A percentile compares a stretch with the other conserved stretches of the same genome.
These are phyloP conservation scores for Minunthozetes semirufus DNA, from an alignment of 2,888 invertebrate genomes.

Conservation along the genomic window DNA sequence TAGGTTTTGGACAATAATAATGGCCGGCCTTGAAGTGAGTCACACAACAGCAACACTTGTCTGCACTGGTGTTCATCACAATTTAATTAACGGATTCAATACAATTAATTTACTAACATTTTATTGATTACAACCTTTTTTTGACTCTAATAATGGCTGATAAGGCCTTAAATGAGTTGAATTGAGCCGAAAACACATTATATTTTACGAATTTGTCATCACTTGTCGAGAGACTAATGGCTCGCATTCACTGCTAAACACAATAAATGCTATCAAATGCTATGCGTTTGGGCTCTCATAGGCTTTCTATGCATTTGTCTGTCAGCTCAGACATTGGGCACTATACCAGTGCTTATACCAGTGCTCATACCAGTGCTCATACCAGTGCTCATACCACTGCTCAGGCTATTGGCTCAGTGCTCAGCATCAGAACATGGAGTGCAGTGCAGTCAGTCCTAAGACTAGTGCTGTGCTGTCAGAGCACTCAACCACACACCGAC, in stretches of 20 bases:
- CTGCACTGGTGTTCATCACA: not conserved
- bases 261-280: too few species aligned
- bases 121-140: constrained; percentile 6
- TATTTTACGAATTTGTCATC: constrained; percentile 3
- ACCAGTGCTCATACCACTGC: not conserved
- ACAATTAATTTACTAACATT: not conserved
- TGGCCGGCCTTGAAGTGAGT: constrained; percentile 27
- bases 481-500: not conserved
- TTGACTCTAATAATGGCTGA: not conserved
- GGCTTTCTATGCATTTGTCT: too few species aligned
- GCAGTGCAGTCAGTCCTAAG: not conserved
- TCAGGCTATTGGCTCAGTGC: not conserved
- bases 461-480: not conserved
- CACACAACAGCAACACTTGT: constrained; percentile 9
- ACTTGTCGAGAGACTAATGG: constrained; percentile 7
- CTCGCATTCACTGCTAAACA: not conserved
- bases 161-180: not conserved
- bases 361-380: too few species aligned
- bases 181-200: not conserved
- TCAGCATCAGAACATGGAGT: not conserved
- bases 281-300: too few species aligned
- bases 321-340: too few species aligned
- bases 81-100: not conserved
- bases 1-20: constrained; percentile 1
- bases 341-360: too few species aligned